A percentile compares a stretch with the other conserved stretches of the same genome.
Conservation (phyloP, 2,888 invertebrate species). For the Oscheius sp. region DNA sequence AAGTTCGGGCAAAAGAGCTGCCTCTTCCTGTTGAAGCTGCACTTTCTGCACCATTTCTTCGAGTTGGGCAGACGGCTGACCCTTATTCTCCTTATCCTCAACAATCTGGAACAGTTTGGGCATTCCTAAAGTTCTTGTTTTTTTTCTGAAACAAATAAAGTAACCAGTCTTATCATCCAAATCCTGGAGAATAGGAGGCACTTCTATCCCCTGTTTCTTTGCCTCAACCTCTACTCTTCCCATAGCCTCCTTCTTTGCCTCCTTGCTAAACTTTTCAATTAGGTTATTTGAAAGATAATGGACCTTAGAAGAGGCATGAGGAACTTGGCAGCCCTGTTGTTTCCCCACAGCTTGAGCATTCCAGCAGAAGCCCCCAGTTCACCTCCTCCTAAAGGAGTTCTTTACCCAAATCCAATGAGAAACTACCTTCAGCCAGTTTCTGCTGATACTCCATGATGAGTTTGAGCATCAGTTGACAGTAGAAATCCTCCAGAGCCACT, state of each 20-base stretch:
- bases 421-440: slow-evolving; percentile 64
- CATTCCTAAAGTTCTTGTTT: slow-evolving; percentile 46
- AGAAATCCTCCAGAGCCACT: slow-evolving; percentile 71
- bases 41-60: slow-evolving; percentile 63
- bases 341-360: slow-evolving; percentile 72
- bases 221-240: slow-evolving; percentile 72
- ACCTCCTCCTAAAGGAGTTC: slow-evolving; percentile 43
- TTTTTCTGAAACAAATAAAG: not conserved
- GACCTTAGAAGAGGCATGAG: slow-evolving; percentile 69
- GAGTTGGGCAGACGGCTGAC: slow-evolving; percentile 49
- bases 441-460: slow-evolving; percentile 72
- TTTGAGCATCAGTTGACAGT: slow-evolving; percentile 70
- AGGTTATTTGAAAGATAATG: not conserved
- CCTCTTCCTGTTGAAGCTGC: slow-evolving; percentile 49
- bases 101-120: slow-evolving; percentile 65
- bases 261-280: slow-evolving; percentile 55
- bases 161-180: slow-evolving; percentile 64
- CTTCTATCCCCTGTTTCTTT: slow-evolving; percentile 68
- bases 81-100: slow-evolving; percentile 53
- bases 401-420: not conserved
- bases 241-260: slow-evolving; percentile 68
- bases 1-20: slow-evolving; percentile 40
- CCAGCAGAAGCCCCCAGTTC: slow-evolving; percentile 71
- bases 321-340: slow-evolving; percentile 69
- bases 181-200: slow-evolving; percentile 70